phyloP scores from a whole-genome alignment of 2,888 invertebrate genomes.

The Andrena marginata region DNA sequence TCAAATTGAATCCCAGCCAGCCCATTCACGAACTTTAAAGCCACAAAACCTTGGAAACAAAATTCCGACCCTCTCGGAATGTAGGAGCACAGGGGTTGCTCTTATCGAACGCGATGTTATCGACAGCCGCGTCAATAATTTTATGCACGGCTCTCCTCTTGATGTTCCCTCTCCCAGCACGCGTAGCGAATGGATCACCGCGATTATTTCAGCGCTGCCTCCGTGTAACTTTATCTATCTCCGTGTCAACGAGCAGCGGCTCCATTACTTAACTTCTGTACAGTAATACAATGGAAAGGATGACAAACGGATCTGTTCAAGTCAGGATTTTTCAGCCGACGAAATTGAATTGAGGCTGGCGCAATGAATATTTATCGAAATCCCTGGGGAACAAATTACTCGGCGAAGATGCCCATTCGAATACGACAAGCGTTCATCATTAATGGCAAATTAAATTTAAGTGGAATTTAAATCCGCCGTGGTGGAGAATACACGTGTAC shows the following conservation, averaged over 20 bases:
- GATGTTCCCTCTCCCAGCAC: conserved; percentile 4
- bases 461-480: background rate
- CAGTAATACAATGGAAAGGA: conserved; percentile 3
- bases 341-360: background rate
- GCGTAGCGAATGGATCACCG: conserved; percentile 13
- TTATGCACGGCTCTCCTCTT: conserved; percentile 26
- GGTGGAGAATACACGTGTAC: background rate
- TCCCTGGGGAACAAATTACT: background rate
- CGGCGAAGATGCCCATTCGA: background rate
- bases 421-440: background rate
- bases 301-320: conserved; percentile 7
- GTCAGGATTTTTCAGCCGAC: background rate
- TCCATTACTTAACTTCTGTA: conserved; percentile 25
- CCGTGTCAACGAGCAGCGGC: conserved; percentile 33
- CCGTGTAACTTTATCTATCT: conserved; percentile 48
- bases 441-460: background rate
- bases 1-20: conserved; percentile 55
- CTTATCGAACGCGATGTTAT: conserved; percentile 50
- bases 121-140: conserved; percentile 67
- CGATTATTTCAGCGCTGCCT: conserved; percentile 22
- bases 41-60: conserved; percentile 32
- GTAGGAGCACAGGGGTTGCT: background rate
- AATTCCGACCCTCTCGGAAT: conserved; percentile 15
- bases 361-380: conserved; percentile 7
- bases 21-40: conserved; percentile 21